A percentile compares a stretch with the other conserved stretches of the same genome.
These are phyloP conservation scores for Antheraea yamamai DNA, from an alignment of 2,888 invertebrate genomes.

Conservation along the genomic window DNA sequence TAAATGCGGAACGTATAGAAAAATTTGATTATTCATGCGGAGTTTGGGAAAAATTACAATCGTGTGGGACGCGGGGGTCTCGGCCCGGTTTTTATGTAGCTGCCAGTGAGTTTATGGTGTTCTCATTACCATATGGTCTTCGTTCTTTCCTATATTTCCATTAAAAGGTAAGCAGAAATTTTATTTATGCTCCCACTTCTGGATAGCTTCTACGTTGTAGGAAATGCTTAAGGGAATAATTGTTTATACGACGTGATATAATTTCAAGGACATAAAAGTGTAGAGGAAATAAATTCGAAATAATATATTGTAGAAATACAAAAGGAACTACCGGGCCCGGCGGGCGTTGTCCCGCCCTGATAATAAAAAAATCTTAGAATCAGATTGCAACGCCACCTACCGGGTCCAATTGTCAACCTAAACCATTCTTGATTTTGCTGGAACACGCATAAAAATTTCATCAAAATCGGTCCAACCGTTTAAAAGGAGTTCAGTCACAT, in stretches of 20 bases:
- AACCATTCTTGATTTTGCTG: too few species aligned
- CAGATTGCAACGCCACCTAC: too few species aligned
- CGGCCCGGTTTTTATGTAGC: slow-evolving; percentile 12
- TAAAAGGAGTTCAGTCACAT: too few species aligned
- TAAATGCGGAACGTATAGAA: slow-evolving; percentile 78
- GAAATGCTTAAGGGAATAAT: background rate
- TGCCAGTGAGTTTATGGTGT: slow-evolving; percentile 12
- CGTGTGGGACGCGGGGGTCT: slow-evolving; percentile 25
- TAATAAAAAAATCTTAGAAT: too few species aligned
- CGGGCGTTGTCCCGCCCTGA: too few species aligned
- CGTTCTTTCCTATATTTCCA: slow-evolving; percentile 10
- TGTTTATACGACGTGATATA: background rate
- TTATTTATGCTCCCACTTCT: background rate
- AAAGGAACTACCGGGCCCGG: too few species aligned
- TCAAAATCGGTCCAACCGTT: too few species aligned
- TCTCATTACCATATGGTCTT: slow-evolving; percentile 14
- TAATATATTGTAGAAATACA: too few species aligned
- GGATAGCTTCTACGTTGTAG: background rate
- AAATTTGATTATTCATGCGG: slow-evolving; percentile 81
- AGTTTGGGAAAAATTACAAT: slow-evolving; percentile 75
- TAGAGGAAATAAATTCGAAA: background rate
- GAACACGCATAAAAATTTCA: too few species aligned
- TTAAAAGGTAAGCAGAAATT: slow-evolving; percentile 10
- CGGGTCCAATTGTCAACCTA: too few species aligned
- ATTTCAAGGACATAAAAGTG: background rate